Percentiles rank a stretch among this genome's conserved stretches.
Conservation (phyloP, 2,888 invertebrate genomes). For the Philereme vetulata region DNA sequence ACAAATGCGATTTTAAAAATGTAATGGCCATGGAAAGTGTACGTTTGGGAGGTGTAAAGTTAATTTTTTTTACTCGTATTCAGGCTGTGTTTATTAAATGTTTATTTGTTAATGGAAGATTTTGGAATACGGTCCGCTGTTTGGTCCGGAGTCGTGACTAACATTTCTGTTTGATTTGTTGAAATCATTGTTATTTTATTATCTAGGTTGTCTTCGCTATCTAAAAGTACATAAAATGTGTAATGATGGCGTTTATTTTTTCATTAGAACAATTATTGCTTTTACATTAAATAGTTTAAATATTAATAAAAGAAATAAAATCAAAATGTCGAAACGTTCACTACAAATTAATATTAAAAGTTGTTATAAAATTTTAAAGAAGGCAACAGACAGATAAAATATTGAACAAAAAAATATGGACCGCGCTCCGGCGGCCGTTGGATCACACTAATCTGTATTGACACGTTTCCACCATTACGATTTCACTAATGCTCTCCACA, state of each 20-base stretch:
- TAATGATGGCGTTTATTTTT: conserved; percentile 41
- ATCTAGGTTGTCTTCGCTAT: not conserved
- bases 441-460: conserved; percentile 73
- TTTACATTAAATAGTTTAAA: not conserved
- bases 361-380: conserved; percentile 15
- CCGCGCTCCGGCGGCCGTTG: conserved; percentile 44
- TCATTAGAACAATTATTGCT: not conserved
- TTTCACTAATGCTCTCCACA: conserved; percentile 68
- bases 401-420: conserved; percentile 39
- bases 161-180: conserved; percentile 59
- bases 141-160: conserved; percentile 50
- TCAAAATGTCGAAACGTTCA: not conserved
- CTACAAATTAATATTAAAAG: conserved; percentile 1
- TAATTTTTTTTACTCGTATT: conserved; percentile 73
- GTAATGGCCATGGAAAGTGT: conserved; percentile 69
- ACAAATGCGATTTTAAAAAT: conserved; percentile 79
- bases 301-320: not conserved
- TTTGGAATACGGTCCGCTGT: conserved; percentile 41
- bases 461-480: conserved; percentile 80
- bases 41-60: conserved; percentile 75
- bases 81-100: conserved; percentile 71
- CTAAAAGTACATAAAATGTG: not conserved
- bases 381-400: conserved; percentile 28
- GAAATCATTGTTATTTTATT: conserved; percentile 51
- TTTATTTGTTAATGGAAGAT: conserved; percentile 68